Evolutionary conservation across 2,888 invertebrate species (phyloP), one percentile per base, ranked within the genome.

Genomic region (Pterobdella sp.): DNA sequence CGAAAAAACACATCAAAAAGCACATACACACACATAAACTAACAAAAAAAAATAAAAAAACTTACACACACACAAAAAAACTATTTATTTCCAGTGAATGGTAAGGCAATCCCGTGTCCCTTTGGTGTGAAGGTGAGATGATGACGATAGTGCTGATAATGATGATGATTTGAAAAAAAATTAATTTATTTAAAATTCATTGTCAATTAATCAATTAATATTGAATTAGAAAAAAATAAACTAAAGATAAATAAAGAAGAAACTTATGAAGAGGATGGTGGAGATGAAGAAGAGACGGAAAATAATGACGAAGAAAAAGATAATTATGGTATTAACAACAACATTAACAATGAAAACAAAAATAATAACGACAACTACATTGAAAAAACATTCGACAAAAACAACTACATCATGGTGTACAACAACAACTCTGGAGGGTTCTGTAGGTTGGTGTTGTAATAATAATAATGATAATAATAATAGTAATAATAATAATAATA

Each of bases 1-100:
- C 52, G 32, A 29, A 72, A 32, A 67, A 22, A 67, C 52, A 68
- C 31, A 67, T 67, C 68, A 26, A 68, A 49, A 68, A 26, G 68
- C 49, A 72, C 52, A 72, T 67, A 67, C 52, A 67, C 35, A 72
- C 37, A 72, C 67, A 72, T n/a, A 72, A 32, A 72, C 52, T 3
- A 32, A 67, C 35, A 68, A n/a, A 26, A 34, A 49, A 18, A 56
- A 32, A 49, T 56, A 73, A 42, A 67, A 49, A 68, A 2, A 73
- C 56, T 60, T 36, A 63, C 35, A 70, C 69, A 64, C 42, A 73
- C 49, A 63, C 49, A 49, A n/a, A 64, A 34, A 68, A 7, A 1
- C 56, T 42, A 60, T 29, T 63, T 31, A 71, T 36, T 35, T 32
- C 2, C 22, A 71, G 37, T 42, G 1, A 36, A 32, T 32, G 67